phyloP scores from a whole-genome alignment of 1,140 invertebrate genomes.

The Homarus americanus region DNA sequence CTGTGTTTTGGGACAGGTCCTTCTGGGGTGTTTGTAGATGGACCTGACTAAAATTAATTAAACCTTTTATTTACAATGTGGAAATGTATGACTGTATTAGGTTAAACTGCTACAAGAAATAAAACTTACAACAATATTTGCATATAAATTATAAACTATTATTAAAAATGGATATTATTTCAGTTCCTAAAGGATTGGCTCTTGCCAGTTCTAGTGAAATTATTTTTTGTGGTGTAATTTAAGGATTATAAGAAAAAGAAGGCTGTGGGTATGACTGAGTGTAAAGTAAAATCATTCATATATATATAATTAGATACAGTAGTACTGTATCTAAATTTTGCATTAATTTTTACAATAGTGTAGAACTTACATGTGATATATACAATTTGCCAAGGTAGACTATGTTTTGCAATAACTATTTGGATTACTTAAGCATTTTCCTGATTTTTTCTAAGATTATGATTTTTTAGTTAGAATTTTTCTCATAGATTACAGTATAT shows the following conservation, averaged over 20 bases:
- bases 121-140: neutral
- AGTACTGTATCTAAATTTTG: neutral
- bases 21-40: neutral
- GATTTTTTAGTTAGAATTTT: neutral
- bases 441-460: neutral
- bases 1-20: neutral
- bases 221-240: neutral
- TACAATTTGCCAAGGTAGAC: neutral
- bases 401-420: neutral
- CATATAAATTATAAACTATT: neutral
- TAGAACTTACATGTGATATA: constrained; percentile 1
- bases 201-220: neutral
- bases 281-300: neutral
- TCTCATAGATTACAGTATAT: neutral
- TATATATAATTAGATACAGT: neutral
- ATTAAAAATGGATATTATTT: neutral
- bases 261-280: neutral
- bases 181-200: neutral
- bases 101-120: neutral
- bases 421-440: neutral
- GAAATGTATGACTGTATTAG: neutral
- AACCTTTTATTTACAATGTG: too few species aligned
- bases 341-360: neutral
- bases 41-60: too few species aligned
- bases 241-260: neutral